Base-by-base conservation (phyloP, 2,888 invertebrate genomes). In the Alitta virens region DNA sequence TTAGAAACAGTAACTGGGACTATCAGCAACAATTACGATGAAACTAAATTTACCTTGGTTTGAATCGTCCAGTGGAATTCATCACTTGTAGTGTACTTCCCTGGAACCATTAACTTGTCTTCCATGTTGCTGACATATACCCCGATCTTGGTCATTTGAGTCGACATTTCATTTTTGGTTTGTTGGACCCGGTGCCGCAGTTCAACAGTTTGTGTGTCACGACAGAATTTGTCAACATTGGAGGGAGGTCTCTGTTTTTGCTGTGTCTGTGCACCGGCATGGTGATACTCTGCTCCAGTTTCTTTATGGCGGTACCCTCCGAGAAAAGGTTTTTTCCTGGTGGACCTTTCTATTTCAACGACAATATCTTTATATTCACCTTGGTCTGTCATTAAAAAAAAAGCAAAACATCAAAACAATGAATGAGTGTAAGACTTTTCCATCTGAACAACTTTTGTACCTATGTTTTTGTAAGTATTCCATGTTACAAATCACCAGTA, bases 211-310 rank as follows among this genome's bases (percentile, higher is more conserved):
- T 83, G 83, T 14, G 83, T 82, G 65, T 83, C 80, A 2, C 82
- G 73, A 63, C 79, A 79, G 69, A 72, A 74, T 46, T 71, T 68
- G 51, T 74, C 74, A 0, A 74, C 66, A n/a, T 65, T 68, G 33
- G 77, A 68, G 2, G 74, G 71, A 1, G 76, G 70, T 46, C 75
- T 71, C 16, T 69, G 74, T 58, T 76, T 78, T 56, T 74, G 78
- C 61, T 86, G 65, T 84, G 94, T 94, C 84, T 94, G 94, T 0
- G 91, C 88, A 67, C 86, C 88, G 2, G 92, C 94, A 82, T 95
- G 90, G 72, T 91, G 88, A 78, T 89, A 94, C 72, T 89, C 86
- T 9, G 86, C 80, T 24, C 89, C 88, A 60, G 89, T 90, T 57
- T 85, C 77, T 69, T 86, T 86, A 79, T 94, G 87, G 64, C 86